Percentiles rank a stretch among this genome's conserved stretches.
Evolutionary conservation across 2,888 invertebrate genomes (phyloP).

Genomic region (Lithodes maja): DNA sequence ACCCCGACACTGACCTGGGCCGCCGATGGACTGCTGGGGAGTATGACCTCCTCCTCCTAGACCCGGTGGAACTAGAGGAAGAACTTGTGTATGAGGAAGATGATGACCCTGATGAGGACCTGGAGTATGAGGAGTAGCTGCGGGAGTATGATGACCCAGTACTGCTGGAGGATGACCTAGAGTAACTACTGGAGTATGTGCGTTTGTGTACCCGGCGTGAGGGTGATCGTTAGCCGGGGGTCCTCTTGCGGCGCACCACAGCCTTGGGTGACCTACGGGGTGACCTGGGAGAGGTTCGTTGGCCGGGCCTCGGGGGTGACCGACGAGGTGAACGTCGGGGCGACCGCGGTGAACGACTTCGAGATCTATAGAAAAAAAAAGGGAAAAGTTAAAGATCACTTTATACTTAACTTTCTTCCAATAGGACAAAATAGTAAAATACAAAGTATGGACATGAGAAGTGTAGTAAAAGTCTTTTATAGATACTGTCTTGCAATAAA

Average conservation of each 20-base stretch:
- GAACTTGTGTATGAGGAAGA: constrained; percentile 65
- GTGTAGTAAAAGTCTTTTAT: too few relatives aligned
- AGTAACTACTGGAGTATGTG: constrained; percentile 56
- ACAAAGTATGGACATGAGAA: too few relatives aligned
- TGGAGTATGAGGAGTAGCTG: constrained; percentile 69
- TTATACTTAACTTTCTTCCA: too few relatives aligned
- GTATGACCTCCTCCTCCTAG: constrained; percentile 61
- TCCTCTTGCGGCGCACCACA: constrained; percentile 26
- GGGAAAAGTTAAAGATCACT: too few relatives aligned
- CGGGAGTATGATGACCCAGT: constrained; percentile 63
- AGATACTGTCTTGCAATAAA: too few relatives aligned
- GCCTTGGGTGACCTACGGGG: constrained; percentile 52
- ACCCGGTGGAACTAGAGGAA: constrained; percentile 55
- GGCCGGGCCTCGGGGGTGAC: too few relatives aligned
- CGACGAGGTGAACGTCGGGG: constrained; percentile 1
- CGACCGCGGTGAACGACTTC: neutral
- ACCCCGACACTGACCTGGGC: constrained; percentile 56
- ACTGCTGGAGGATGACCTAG: constrained; percentile 61
- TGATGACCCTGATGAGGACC: constrained; percentile 63
- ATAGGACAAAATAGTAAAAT: too few relatives aligned
- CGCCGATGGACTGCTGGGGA: constrained; percentile 43
- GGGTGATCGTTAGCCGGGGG: constrained; percentile 39
- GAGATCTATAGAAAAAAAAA: neutral
- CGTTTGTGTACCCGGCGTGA: constrained; percentile 46
- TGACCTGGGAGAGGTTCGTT: constrained; percentile 47